A percentile compares a stretch with the other conserved stretches of the same genome.
phyloP scores from a whole-genome alignment of 2,888 invertebrate species.

The Amphipyra berbera region DNA sequence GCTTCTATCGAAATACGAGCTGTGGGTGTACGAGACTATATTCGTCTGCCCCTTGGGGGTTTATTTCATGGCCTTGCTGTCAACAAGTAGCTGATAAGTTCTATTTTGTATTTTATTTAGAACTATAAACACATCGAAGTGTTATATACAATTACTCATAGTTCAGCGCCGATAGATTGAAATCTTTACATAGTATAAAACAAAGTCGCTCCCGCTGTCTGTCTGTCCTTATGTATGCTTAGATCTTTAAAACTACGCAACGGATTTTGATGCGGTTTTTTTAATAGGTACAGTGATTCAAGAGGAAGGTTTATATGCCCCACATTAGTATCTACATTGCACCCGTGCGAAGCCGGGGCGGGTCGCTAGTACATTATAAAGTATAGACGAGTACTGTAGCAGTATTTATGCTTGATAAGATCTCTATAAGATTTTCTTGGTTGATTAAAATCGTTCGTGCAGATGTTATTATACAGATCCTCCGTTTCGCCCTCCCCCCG shows the following conservation, averaged over 20 bases:
- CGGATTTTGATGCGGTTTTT: too few species aligned
- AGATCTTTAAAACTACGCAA: too few species aligned
- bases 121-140: not conserved
- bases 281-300: too few species aligned
- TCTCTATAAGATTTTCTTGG: constrained; percentile 15
- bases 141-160: not conserved
- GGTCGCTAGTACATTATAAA: not conserved
- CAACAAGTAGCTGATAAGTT: not conserved
- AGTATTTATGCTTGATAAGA: constrained; percentile 15
- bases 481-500: constrained; percentile 1
- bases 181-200: too few species aligned
- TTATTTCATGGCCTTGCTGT: not conserved
- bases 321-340: too few species aligned
- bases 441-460: constrained; percentile 27
- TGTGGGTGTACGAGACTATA: not conserved
- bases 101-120: not conserved
- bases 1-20: too few species aligned
- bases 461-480: constrained; percentile 22
- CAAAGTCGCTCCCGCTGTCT: too few species aligned
- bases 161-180: not conserved
- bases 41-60: not conserved
- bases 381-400: not conserved
- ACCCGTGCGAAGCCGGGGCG: too few species aligned
- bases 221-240: too few species aligned
- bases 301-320: too few species aligned